Percentiles rank a stretch among this genome's conserved stretches.
Evolutionary conservation across 2,113 vertebrate genomes (phyloP).

Genomic region (Silurus glanis): DNA sequence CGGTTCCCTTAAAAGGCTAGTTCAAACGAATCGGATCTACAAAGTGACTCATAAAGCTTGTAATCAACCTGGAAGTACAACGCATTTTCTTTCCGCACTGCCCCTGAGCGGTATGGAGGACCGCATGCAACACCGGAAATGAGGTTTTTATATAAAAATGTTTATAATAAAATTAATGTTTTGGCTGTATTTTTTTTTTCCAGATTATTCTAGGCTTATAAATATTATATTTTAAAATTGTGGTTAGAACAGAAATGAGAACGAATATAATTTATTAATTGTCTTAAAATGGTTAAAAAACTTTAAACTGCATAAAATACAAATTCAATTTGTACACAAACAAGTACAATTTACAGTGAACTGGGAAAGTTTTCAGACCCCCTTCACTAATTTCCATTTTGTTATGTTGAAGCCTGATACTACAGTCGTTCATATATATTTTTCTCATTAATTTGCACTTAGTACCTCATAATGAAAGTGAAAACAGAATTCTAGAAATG

Average conservation of each 20-base stretch:
- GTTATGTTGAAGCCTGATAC: too few relatives aligned
- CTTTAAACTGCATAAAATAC: background rate
- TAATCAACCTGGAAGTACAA: slow-evolving; percentile 16
- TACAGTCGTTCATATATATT: too few relatives aligned
- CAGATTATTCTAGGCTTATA: too few relatives aligned
- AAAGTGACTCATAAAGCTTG: background rate
- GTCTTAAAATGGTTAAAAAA: background rate
- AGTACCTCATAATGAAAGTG: too few relatives aligned
- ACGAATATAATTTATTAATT: background rate
- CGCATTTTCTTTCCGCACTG: background rate
- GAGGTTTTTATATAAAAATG: too few relatives aligned
- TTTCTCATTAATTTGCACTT: too few relatives aligned
- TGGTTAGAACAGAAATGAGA: background rate
- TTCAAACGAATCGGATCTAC: background rate
- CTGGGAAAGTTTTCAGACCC: too few relatives aligned
- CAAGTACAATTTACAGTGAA: too few relatives aligned
- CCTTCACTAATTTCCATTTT: too few relatives aligned
- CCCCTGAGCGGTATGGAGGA: slow-evolving; percentile 15
- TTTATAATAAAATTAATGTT: background rate
- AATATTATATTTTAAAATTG: background rate
- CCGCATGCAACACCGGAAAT: background rate
- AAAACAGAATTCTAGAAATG: too few relatives aligned
- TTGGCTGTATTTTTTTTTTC: background rate
- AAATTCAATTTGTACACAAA: too few relatives aligned
- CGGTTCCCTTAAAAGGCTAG: background rate